phyloP scores from a whole-genome alignment of 2,888 invertebrate genomes.

The Limnephilus marmoratus region DNA sequence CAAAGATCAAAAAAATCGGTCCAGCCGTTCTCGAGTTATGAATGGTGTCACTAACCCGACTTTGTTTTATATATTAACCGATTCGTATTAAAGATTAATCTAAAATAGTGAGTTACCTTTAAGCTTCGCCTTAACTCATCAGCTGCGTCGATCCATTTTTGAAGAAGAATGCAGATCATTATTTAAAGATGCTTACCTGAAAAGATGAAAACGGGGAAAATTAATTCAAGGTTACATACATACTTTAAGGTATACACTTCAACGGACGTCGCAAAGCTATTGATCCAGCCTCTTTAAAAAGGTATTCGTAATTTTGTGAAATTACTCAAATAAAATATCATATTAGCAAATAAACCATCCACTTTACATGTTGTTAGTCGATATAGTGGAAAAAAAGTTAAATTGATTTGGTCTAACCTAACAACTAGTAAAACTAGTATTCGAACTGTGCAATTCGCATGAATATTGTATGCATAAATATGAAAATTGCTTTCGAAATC shows the following conservation, averaged over 20 bases:
- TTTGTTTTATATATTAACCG: too few relatives aligned
- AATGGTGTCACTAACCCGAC: too few relatives aligned
- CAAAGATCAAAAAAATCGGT: too few relatives aligned
- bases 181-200: background rate
- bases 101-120: too few relatives aligned
- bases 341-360: background rate
- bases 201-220: background rate
- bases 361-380: background rate
- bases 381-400: background rate
- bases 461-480: constrained; percentile 7
- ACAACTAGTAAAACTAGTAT: background rate
- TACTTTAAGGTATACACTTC: too few relatives aligned
- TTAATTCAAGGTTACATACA: background rate
- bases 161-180: background rate
- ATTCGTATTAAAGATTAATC: too few relatives aligned
- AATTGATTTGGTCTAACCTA: background rate
- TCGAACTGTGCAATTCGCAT: background rate
- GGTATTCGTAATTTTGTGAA: too few relatives aligned
- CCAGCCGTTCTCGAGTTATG: too few relatives aligned
- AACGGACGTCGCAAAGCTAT: too few relatives aligned
- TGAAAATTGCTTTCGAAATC: background rate
- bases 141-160: background rate
- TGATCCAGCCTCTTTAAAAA: too few relatives aligned
- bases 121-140: background rate
- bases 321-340: background rate